Evolutionary conservation across 2,797 vertebrate genomes (phyloP).

Genomic region (Poecile montanus): DNA sequence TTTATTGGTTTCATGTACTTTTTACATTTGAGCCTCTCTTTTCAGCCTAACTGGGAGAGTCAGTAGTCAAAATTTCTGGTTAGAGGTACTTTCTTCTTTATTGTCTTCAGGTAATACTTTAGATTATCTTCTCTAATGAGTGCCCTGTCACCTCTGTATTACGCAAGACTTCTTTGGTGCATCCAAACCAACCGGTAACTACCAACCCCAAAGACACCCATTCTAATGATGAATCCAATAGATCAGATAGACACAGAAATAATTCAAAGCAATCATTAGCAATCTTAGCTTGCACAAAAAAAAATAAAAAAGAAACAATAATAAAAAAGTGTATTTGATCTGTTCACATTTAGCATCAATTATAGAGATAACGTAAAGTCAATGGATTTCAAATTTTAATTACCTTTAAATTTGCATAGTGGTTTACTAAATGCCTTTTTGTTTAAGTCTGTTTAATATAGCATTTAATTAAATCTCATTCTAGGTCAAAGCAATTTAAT

Average conservation of each 20-base stretch:
- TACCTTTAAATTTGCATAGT: constrained; percentile 57
- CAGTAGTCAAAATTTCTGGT: not conserved
- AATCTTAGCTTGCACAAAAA: constrained; percentile 3
- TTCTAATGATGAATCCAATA: constrained; percentile 35
- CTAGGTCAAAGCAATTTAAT: constrained; percentile 43
- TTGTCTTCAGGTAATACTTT: not conserved
- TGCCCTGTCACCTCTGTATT: constrained; percentile 8
- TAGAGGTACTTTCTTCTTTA: not conserved
- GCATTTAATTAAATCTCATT: constrained; percentile 55
- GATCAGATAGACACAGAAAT: constrained; percentile 17
- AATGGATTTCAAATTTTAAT: constrained; percentile 64
- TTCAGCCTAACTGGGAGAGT: not conserved
- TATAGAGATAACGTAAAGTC: constrained; percentile 30
- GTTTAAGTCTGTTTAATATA: constrained; percentile 44
- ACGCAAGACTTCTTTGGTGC: not conserved
- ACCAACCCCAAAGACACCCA: constrained; percentile 7
- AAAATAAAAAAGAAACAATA: not conserved
- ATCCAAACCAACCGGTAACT: constrained; percentile 35
- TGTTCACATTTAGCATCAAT: constrained; percentile 59
- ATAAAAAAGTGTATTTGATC: constrained; percentile 57
- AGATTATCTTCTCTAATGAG: constrained; percentile 45
- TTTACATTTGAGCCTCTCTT: not conserved
- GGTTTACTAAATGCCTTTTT: constrained; percentile 65
- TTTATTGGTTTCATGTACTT: not conserved
- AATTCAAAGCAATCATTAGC: constrained; percentile 52